These are phyloP conservation scores for Ashinkailepas kermadecensis DNA, from an alignment of 2,888 invertebrate species.

Conservation along the genomic window DNA sequence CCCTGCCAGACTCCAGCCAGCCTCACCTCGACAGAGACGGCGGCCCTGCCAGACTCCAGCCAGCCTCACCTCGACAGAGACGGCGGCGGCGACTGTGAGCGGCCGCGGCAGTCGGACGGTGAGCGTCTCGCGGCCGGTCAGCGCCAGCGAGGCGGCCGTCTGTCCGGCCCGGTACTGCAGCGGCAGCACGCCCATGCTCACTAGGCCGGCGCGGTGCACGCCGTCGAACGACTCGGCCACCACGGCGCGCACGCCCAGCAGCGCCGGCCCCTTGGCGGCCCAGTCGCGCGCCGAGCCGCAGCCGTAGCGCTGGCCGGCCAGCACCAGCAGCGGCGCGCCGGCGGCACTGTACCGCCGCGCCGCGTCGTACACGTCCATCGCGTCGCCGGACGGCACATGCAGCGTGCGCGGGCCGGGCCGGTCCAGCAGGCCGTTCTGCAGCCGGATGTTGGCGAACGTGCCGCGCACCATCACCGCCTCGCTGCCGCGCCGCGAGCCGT, in stretches of 20 bases:
- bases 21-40: too few species aligned
- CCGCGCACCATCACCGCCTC: constrained; percentile 96
- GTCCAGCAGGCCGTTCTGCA: constrained; percentile 47
- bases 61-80: neutral
- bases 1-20: too few species aligned
- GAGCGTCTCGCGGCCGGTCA: constrained; percentile 74
- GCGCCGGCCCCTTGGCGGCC: constrained; percentile 34
- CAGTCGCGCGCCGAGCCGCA: constrained; percentile 33
- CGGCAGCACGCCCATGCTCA: constrained; percentile 55
- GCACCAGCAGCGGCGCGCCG: constrained; percentile 48
- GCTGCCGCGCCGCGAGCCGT: constrained; percentile 92
- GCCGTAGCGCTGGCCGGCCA: constrained; percentile 36
- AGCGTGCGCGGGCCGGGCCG: constrained; percentile 47
- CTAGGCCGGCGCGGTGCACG: constrained; percentile 51
- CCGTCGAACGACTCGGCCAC: constrained; percentile 52
- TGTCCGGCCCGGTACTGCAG: constrained; percentile 62
- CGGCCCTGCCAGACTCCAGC: neutral
- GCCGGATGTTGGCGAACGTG: constrained; percentile 53
- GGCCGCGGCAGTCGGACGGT: constrained; percentile 48
- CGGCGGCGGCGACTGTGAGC: neutral
- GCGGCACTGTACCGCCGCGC: constrained; percentile 51
- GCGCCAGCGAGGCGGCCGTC: constrained; percentile 65
- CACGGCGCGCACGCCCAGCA: constrained; percentile 52
- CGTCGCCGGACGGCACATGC: constrained; percentile 43
- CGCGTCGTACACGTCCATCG: constrained; percentile 51